A percentile compares a stretch with the other conserved stretches of the same genome.
phyloP scores from a whole-genome alignment of 1,140 invertebrate genomes.

The Musca domestica region DNA sequence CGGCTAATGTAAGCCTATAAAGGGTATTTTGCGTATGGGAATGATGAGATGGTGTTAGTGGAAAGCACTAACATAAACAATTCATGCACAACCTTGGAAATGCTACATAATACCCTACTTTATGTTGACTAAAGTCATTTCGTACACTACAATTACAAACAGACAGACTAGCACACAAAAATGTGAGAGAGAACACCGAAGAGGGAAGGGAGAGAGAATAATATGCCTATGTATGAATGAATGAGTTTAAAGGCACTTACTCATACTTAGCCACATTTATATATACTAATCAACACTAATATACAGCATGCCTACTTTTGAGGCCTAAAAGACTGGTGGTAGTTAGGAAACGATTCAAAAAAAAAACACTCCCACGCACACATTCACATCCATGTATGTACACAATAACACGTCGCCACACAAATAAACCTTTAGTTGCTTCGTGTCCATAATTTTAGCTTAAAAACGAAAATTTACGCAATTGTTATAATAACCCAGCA shows the following conservation, averaged over 20 bases:
- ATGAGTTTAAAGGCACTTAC: no score
- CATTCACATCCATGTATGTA: neutral
- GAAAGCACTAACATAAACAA: neutral
- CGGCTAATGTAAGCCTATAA: neutral
- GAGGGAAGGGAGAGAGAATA: neutral
- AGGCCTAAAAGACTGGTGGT: neutral
- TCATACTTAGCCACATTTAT: no score
- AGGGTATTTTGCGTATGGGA: neutral
- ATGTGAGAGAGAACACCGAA: no score
- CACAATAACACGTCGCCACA: neutral
- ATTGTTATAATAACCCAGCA: neutral
- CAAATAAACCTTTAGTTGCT: neutral
- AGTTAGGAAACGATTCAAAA: neutral
- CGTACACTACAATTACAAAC: neutral
- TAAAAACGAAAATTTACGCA: slow-evolving; percentile 19
- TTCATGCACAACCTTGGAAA: slow-evolving; percentile 10
- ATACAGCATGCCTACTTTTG: no score
- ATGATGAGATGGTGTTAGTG: neutral
- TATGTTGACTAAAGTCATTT: slow-evolving; percentile 20
- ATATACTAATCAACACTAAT: no score
- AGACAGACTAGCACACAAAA: no score
- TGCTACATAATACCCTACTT: slow-evolving; percentile 14
- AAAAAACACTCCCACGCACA: neutral
- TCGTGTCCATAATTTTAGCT: slow-evolving; percentile 10
- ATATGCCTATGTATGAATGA: no score